Percentiles rank a stretch among this genome's conserved stretches.
Evolutionary conservation across 2,888 invertebrate species (phyloP).

Genomic region (Cepaea hortensis): DNA sequence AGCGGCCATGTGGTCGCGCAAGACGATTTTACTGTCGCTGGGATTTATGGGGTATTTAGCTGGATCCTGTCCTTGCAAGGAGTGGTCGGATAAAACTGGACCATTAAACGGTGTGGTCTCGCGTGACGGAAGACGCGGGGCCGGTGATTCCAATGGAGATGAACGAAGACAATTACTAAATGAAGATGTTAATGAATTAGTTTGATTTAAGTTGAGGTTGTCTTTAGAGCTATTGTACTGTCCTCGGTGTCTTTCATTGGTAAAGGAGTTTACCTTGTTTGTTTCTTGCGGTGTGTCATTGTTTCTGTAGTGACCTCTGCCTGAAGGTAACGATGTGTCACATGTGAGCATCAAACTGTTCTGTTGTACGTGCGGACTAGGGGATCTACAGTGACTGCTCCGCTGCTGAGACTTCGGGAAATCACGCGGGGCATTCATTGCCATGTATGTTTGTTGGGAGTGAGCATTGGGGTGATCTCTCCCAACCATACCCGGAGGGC

Average conservation of each 20-base stretch:
- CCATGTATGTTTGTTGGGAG: constrained; percentile 20
- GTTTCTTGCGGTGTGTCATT: neutral
- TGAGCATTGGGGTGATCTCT: neutral
- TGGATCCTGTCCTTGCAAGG: neutral
- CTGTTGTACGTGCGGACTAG: neutral
- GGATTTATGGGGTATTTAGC: constrained; percentile 2
- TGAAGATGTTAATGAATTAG: neutral
- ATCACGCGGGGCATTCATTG: constrained; percentile 37
- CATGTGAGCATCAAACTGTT: neutral
- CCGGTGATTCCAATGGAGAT: neutral
- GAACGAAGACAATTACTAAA: constrained; percentile 3
- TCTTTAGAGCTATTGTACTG: constrained; percentile 6
- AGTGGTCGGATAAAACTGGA: neutral
- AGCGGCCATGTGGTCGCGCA: neutral
- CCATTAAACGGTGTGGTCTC: constrained; percentile 21
- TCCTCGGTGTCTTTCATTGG: neutral
- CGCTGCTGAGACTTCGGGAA: constrained; percentile 8
- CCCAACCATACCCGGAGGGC: neutral
- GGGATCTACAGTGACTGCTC: constrained; percentile 12
- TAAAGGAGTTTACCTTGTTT: neutral
- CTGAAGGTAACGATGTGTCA: neutral
- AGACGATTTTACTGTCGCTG: neutral
- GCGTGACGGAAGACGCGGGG: constrained; percentile 23
- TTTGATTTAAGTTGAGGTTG: neutral
- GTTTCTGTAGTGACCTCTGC: neutral